Percentiles rank a stretch among this genome's conserved stretches.
Conservation (phyloP, 92 coral and sea anemone species). For the Parazoanthus atlanticus region DNA sequence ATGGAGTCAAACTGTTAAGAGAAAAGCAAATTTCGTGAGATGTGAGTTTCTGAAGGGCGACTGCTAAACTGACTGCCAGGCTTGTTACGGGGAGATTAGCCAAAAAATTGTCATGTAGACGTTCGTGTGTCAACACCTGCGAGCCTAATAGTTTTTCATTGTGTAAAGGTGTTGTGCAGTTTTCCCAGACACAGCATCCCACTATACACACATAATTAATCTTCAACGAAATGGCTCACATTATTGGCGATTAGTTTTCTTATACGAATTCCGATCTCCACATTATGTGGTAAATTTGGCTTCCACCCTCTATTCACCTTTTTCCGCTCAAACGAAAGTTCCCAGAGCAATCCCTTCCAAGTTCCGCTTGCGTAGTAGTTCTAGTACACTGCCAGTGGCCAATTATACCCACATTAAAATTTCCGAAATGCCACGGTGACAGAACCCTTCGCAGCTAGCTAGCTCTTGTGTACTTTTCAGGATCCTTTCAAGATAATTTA, state of each 20-base stretch:
- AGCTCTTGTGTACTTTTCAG: neutral
- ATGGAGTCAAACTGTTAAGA: neutral
- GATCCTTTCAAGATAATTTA: neutral
- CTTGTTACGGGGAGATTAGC: constrained; percentile 40
- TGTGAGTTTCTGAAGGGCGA: constrained; percentile 17
- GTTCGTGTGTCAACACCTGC: constrained; percentile 50
- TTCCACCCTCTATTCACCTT: neutral
- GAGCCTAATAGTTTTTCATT: constrained; percentile 53
- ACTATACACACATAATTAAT: constrained; percentile 19
- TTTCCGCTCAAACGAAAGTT: neutral
- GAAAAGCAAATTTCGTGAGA: constrained; percentile 25
- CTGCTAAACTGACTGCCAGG: constrained; percentile 1
- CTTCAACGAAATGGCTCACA: constrained; percentile 23
- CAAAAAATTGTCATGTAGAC: constrained; percentile 47
- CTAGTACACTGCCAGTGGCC: neutral
- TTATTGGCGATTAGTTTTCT: neutral
- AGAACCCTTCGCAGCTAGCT: neutral
- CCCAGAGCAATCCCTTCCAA: neutral
- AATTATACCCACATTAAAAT: constrained; percentile 39
- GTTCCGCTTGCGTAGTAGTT: neutral
- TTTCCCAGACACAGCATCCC: constrained; percentile 22
- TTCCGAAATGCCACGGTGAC: constrained; percentile 31
- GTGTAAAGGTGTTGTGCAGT: constrained; percentile 39
- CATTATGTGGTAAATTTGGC: constrained; percentile 27
- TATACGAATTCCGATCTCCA: neutral